phyloP scores from a whole-genome alignment of 1,140 invertebrate species.

The Drosophila ambigua region DNA sequence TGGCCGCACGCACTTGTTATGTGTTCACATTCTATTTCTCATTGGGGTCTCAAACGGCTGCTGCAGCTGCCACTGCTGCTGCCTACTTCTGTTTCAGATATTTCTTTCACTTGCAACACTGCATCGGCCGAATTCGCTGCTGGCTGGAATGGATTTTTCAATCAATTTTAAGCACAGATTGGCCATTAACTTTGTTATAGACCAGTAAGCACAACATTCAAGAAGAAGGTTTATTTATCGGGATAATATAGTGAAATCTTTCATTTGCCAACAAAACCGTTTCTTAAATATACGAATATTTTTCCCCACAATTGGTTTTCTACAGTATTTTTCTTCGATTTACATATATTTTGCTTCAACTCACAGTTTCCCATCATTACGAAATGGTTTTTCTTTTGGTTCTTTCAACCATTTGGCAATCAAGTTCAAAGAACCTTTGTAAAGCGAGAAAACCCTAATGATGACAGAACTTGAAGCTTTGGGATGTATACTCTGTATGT shows the following conservation, averaged over 20 bases:
- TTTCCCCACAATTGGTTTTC: too few species aligned
- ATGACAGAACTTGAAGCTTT: conserved; percentile 29
- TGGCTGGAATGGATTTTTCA: conserved; percentile 10
- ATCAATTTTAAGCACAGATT: conserved; percentile 13
- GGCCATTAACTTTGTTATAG: too few species aligned
- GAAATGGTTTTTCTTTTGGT: conserved; percentile 3
- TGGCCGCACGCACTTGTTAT: conserved; percentile 53
- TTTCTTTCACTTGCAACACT: neutral
- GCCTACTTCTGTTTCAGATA: neutral
- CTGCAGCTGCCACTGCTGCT: conserved; percentile 17
- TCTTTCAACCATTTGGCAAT: conserved; percentile 27
- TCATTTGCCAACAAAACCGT: too few species aligned
- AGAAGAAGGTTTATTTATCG: too few species aligned
- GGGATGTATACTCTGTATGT: conserved; percentile 9
- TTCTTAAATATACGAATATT: too few species aligned
- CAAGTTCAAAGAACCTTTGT: conserved; percentile 48
- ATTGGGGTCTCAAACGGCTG: conserved; percentile 49
- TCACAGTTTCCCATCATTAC: neutral
- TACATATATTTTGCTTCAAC: neutral
- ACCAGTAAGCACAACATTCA: too few species aligned
- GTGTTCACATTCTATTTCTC: conserved; percentile 79
- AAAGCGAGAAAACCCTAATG: conserved; percentile 37
- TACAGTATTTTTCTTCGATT: too few species aligned
- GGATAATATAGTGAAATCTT: too few species aligned
- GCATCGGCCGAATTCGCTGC: conserved; percentile 1